Evolutionary conservation across 2,888 invertebrate genomes (phyloP).

Genomic region (Euphydryas editha): DNA sequence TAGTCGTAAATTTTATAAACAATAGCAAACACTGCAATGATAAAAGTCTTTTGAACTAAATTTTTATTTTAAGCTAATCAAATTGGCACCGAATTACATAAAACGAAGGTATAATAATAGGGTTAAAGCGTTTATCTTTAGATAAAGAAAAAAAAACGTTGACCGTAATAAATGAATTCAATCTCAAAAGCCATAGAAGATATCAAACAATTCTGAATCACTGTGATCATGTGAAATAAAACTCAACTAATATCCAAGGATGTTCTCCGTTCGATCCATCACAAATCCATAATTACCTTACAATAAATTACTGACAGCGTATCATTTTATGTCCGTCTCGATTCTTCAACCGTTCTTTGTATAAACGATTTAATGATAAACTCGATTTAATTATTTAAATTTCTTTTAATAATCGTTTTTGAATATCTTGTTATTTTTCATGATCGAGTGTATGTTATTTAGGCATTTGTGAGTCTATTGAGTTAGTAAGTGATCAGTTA

Average conservation of each 20-base stretch:
- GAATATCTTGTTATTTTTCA: slow-evolving; percentile 16
- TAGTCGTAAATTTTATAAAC: slow-evolving; percentile 35
- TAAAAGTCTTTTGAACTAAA: neutral
- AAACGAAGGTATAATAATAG: neutral
- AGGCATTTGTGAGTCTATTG: slow-evolving; percentile 9
- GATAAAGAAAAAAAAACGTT: neutral
- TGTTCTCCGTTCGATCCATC: slow-evolving; percentile 36
- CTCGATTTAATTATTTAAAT: slow-evolving; percentile 23
- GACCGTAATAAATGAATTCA: slow-evolving; percentile 1
- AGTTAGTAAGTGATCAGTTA: slow-evolving; percentile 24
- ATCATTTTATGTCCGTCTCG: slow-evolving; percentile 52
- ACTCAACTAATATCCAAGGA: slow-evolving; percentile 33
- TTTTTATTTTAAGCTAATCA: neutral
- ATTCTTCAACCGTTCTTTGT: slow-evolving; percentile 31
- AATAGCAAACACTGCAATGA: slow-evolving; percentile 8
- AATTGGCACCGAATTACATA: neutral
- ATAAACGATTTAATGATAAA: slow-evolving; percentile 35
- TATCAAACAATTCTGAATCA: slow-evolving; percentile 19
- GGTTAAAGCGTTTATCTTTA: neutral
- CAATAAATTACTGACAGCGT: slow-evolving; percentile 53
- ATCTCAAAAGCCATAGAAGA: neutral
- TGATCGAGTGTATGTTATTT: slow-evolving; percentile 12
- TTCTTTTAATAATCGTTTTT: slow-evolving; percentile 18
- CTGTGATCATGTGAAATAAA: slow-evolving; percentile 31
- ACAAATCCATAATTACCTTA: slow-evolving; percentile 51